A percentile compares a stretch with the other conserved stretches of the same genome.
Conservation (phyloP, 2,113 vertebrate species). For the Morone saxatilis region DNA sequence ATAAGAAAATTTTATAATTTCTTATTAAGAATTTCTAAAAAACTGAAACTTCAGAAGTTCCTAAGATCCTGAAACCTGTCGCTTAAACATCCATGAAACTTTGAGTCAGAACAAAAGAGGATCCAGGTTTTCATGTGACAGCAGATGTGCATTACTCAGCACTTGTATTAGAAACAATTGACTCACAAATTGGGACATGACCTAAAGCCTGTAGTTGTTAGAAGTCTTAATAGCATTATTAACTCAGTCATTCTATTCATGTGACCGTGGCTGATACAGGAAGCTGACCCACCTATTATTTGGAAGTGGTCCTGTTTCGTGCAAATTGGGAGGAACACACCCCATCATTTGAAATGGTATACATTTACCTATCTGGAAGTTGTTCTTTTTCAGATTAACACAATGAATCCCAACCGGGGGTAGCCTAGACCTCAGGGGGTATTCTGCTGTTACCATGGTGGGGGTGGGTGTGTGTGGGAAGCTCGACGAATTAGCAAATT, state of each 20-base stretch:
- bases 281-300: neutral
- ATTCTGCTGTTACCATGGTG: too few species aligned
- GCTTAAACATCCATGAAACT: neutral
- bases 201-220: neutral
- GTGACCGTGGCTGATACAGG: neutral
- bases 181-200: neutral
- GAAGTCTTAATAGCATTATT: neutral
- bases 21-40: neutral
- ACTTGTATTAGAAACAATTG: neutral
- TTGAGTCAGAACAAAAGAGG: neutral
- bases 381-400: too few species aligned
- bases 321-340: neutral
- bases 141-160: neutral
- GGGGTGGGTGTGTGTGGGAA: too few species aligned
- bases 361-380: neutral
- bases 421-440: too few species aligned
- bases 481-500: too few species aligned
- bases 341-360: too few species aligned
- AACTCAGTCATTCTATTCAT: neutral
- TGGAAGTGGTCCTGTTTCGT: neutral
- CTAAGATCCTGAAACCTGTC: neutral
- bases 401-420: too few species aligned
- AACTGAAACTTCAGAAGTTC: neutral
- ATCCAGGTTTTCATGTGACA: slow-evolving; percentile 13
- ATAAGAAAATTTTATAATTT: neutral